Percentiles rank a stretch among this genome's conserved stretches.
phyloP scores from a whole-genome alignment of 2,113 vertebrate genomes.

The Pseudorhombus dupliciocellatus region DNA sequence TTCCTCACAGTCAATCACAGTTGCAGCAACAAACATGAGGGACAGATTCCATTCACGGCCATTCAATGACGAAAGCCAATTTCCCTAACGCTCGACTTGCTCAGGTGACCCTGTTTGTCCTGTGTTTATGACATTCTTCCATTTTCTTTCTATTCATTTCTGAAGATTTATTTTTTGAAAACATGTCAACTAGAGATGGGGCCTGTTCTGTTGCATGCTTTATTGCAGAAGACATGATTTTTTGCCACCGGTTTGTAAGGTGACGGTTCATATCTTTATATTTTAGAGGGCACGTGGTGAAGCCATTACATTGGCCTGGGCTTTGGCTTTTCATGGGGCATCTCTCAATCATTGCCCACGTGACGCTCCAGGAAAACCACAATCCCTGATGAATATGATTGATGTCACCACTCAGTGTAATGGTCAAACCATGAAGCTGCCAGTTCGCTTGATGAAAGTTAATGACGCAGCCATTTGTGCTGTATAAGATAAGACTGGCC shows the following conservation, averaged over 20 bases:
- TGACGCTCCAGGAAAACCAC: background rate
- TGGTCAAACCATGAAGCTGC: constrained; percentile 24
- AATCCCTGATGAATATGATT: constrained; percentile 14
- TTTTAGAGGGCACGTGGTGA: background rate
- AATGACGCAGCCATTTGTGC: constrained; percentile 20
- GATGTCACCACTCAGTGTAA: constrained; percentile 25
- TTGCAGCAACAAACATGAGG: constrained; percentile 17
- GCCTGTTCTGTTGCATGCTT: background rate
- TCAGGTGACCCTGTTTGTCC: constrained; percentile 3
- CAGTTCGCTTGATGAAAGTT: constrained; percentile 22
- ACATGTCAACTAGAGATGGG: background rate
- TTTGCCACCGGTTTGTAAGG: background rate
- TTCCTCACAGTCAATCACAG: constrained; percentile 11
- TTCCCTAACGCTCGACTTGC: constrained; percentile 3
- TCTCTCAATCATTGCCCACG: background rate
- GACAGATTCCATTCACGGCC: constrained; percentile 26
- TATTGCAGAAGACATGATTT: background rate
- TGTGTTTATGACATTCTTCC: background rate
- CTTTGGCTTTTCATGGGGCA: background rate
- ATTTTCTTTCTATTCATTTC: background rate
- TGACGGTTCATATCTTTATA: background rate
- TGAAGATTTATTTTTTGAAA: background rate
- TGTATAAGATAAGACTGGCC: constrained; percentile 12
- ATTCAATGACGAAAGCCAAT: constrained; percentile 12
- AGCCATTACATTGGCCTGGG: background rate